phyloP scores from a whole-genome alignment of 2,113 vertebrate species.

The Galemys pyrenaicus region DNA sequence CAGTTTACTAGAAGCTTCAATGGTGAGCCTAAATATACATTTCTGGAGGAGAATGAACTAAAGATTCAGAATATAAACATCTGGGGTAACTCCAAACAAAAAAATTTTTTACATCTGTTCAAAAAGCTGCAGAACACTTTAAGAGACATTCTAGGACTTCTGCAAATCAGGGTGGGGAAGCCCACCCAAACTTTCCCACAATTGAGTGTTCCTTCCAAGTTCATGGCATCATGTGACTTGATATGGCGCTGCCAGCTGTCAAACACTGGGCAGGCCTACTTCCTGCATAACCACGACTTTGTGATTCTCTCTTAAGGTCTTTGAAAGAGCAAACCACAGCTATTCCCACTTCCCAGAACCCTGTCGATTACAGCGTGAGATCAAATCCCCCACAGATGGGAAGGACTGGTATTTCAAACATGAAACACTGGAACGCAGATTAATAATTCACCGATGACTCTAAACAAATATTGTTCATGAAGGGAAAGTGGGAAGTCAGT shows the following conservation, averaged over 20 bases:
- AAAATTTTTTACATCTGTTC: slow-evolving; percentile 54
- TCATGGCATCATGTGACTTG: slow-evolving; percentile 50
- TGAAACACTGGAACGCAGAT: slow-evolving; percentile 75
- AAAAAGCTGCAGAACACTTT: slow-evolving; percentile 34
- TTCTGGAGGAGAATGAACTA: background rate
- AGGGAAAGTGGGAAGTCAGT: background rate
- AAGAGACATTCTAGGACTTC: slow-evolving; percentile 24
- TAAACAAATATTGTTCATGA: slow-evolving; percentile 70
- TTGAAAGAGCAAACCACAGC: slow-evolving; percentile 80
- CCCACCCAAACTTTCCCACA: slow-evolving; percentile 73
- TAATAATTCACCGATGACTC: slow-evolving; percentile 78
- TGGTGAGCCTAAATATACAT: background rate
- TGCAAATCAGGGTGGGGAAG: background rate
- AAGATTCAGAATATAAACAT: slow-evolving; percentile 34
- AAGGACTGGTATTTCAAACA: slow-evolving; percentile 84
- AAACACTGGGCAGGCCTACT: slow-evolving; percentile 49
- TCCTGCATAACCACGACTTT: slow-evolving; percentile 64
- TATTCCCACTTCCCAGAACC: slow-evolving; percentile 80
- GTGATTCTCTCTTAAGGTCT: slow-evolving; percentile 75
- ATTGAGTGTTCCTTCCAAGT: background rate
- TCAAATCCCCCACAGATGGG: slow-evolving; percentile 81
- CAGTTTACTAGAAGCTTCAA: background rate
- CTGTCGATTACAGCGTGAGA: slow-evolving; percentile 77
- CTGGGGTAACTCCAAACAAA: slow-evolving; percentile 26
- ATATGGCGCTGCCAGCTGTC: slow-evolving; percentile 67